Base-by-base conservation (phyloP, 2,888 invertebrate genomes). In the Eupithecia subfuscata region DNA sequence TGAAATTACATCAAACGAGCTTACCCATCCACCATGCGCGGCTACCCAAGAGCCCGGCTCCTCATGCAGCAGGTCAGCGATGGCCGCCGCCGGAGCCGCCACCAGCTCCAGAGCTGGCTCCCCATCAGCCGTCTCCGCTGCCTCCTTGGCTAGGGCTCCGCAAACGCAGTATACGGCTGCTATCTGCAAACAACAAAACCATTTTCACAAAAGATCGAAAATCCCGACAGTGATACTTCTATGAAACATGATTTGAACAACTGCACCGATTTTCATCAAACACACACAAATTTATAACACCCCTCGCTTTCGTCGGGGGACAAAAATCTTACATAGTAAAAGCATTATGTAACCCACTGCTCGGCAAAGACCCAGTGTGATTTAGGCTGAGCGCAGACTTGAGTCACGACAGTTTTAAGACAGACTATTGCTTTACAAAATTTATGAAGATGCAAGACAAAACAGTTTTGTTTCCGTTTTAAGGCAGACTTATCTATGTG, bases 11-110 rank as follows among this genome's bases (percentile, higher is more conserved):
- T n/a, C 9, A 16, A 67, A 22, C 5, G 5, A 34, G 71, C 75
- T 85, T 91, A 98, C 98, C 98, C 98, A 98, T 89, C 98, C 98
- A 25, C 98, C 98, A 85, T 98, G 97, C 69, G 96, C 95, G 71
- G 97, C 97, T 16, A 98, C 96, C 98, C 98, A 98, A 0, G 96
- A 96, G 81, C 97, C 97, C 0, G 96, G 96, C 84, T 98, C 96
- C 64, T 97, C 97, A 83, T 98, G 97, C 78, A 98, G 95, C 34
- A 98, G 95, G 75, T 96, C 96, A 14, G 97, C 96, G 71, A 98
- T 95, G 84, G 97, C 97, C 67, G 98, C 98, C 0, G 97, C 97
- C 0, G 94, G 95, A 0, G 95, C 93, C 5, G 92, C 87, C 48
- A 95, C 89, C 76, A 95, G 84, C 82, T 95, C 95, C 18, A 92